phyloP scores from a whole-genome alignment of 2,888 invertebrate genomes.

The Lithophane leautieri region DNA sequence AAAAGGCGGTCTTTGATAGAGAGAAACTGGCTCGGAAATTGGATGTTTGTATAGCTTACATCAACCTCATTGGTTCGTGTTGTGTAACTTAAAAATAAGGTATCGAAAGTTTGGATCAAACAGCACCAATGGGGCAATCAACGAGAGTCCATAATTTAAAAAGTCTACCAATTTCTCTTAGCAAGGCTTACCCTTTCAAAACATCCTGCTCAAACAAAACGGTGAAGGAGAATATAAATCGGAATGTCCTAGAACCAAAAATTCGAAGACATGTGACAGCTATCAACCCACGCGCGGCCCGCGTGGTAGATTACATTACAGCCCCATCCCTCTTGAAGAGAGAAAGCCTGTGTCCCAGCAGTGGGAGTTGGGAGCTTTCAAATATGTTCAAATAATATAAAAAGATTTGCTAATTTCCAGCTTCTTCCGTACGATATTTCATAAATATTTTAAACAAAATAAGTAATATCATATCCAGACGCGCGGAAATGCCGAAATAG shows the following conservation, averaged over 20 bases:
- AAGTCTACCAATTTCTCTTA: neutral
- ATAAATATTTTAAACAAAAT: conserved; percentile 1
- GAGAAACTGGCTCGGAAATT: neutral
- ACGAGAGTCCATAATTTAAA: neutral
- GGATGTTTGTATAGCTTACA: neutral
- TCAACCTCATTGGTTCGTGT: neutral
- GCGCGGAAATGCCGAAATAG: conserved; percentile 47
- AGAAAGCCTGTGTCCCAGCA: too few relatives aligned
- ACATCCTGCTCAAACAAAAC: too few relatives aligned
- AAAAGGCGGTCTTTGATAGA: neutral
- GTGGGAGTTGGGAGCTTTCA: too few relatives aligned
- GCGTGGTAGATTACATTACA: too few relatives aligned
- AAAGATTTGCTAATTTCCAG: neutral
- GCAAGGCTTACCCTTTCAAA: too few relatives aligned
- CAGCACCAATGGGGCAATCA: neutral
- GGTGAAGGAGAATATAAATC: too few relatives aligned
- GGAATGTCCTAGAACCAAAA: too few relatives aligned
- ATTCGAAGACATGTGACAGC: too few relatives aligned
- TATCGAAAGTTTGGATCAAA: neutral
- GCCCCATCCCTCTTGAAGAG: too few relatives aligned
- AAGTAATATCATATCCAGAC: neutral
- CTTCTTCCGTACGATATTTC: neutral
- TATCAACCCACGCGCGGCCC: too few relatives aligned
- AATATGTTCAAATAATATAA: too few relatives aligned
- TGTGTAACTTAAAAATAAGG: neutral